Base-by-base conservation (phyloP, 92 coral and sea anemone genomes). In the Ricordea florida region DNA sequence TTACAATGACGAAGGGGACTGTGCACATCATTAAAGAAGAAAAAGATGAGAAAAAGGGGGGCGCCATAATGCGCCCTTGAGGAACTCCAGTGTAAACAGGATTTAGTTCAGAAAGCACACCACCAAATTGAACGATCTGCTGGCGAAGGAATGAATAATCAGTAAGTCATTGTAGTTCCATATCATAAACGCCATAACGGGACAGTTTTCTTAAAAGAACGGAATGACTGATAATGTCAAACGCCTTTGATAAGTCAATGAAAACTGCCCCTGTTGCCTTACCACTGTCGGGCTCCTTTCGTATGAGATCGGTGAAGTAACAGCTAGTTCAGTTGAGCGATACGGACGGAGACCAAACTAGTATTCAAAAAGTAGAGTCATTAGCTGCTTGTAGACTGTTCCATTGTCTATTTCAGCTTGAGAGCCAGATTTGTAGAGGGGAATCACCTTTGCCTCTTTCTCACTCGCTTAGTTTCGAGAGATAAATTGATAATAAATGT, bases 241-340 rank as follows among this genome's bases (percentile, higher is more conserved):
- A 45, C 61, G 62, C 72, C 72, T 64, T 64, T 23, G 72, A 23
- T 64, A 64, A 64, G 33, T 64, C 72, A 5, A 47, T 66, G 74
- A 66, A 66, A 30, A 66, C 60, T 47, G 74, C 74, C 47, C 74
- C 74, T 48, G 74, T 41, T 64, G 72, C 72, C 55, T 43, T 64
- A 5, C 72, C 37, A 23, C 38, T 64, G 55, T 43, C 72, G 38
- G 74, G 57, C 74, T 66, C 74, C 59, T 45, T 44, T 48, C 74
- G 44, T 14, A 66, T 66, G 46, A 66, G 31, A 42, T 37, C 56
- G 28, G 68, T 43, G 53, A 66, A 66, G 60, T 63, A 52, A 58
- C 53, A 55, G 80, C 69, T 57, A 57, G 42, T 72, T 53, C 79
- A 26, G 69, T 72, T 18, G 52, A 33, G 50, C 67, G 56, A 16